Conservation (phyloP, 1,140 invertebrate species). For the Musca vetustissima region DNA sequence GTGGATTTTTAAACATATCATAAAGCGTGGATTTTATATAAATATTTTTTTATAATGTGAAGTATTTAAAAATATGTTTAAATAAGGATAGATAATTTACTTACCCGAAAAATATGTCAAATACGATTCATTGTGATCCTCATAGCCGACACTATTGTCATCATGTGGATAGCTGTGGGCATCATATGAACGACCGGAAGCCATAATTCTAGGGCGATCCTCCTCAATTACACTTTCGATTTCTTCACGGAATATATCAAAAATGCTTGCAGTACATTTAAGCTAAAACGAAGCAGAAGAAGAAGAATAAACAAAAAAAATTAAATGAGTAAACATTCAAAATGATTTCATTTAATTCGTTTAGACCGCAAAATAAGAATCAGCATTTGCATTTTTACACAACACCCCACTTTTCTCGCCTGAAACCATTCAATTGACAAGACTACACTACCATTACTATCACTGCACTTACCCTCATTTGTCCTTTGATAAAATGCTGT, state of each 20-base stretch:
- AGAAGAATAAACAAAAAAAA: no score
- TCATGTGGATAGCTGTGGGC: conserved; percentile 49
- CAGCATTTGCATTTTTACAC: not conserved
- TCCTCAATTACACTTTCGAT: conserved; percentile 53
- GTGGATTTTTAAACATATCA: no score
- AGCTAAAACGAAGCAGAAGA: conserved; percentile 33
- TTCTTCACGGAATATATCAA: conserved; percentile 53
- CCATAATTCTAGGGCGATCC: conserved; percentile 52
- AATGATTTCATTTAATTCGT: not conserved
- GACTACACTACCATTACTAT: no score
- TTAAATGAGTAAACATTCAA: not conserved
- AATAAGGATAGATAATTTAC: no score
- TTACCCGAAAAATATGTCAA: conserved; percentile 49
- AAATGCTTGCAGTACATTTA: conserved; percentile 52
- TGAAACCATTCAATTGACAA: no score
- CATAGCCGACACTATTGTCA: conserved; percentile 39
- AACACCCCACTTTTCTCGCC: no score
- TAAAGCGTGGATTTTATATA: no score
- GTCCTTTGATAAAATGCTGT: conserved; percentile 59
- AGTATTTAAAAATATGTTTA: no score
- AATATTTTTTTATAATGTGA: no score
- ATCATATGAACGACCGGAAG: conserved; percentile 51
- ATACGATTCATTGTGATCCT: conserved; percentile 54
- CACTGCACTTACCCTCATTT: conserved; percentile 55
- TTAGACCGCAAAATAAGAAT: not conserved